Evolutionary conservation across 2,797 vertebrate genomes (phyloP), one percentile per base, ranked within the genome.

Genomic region (Bradypodion ventrale): DNA sequence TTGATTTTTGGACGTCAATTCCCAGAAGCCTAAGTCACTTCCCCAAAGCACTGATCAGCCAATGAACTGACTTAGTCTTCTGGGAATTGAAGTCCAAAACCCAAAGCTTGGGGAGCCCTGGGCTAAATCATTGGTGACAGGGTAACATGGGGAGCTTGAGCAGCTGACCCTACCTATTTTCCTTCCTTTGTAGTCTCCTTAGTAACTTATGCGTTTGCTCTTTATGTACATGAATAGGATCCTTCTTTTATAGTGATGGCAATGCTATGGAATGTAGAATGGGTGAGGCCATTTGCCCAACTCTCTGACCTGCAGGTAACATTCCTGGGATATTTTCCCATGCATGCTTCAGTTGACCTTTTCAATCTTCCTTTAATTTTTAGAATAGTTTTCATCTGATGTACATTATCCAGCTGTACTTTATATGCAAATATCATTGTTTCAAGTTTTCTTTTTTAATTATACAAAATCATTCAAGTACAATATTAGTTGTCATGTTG

Each of bases 201-300:
- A 37, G 0, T 2, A 63, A 68, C 42, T 29, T 66, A 52, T 16
- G 7, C 37, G 37, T 27, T 7, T 62, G 52, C 62, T 49, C 63
- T 82, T 72, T 77, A 32, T 73, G 56, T n/a, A 65, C 62, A n/a
- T 77, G 60, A 77, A 83, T 81, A 73, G 88, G 74, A 35, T 32
- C 19, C 69, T 35, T 59, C 42, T 87, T 90, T 83, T 85, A 40
- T 49, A 52, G 56, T 68, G 25, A 70, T 79, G 77, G 78, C 25
- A 65, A 40, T 44, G 29, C 56, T 56, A 49, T 83, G 92, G 92
- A 94, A 94, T 93, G 91, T 5, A 0, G 70, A 1, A 78, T 80
- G 83, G 93, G 90, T 0, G 75, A 90, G 88, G 87, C 88, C 73
- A 87, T 62, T 87, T 93, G 90, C 90, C 81, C 83, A 83, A 56